Evolutionary conservation across 2,113 vertebrate species (phyloP).

Genomic region (Ancistrus triradiatus): DNA sequence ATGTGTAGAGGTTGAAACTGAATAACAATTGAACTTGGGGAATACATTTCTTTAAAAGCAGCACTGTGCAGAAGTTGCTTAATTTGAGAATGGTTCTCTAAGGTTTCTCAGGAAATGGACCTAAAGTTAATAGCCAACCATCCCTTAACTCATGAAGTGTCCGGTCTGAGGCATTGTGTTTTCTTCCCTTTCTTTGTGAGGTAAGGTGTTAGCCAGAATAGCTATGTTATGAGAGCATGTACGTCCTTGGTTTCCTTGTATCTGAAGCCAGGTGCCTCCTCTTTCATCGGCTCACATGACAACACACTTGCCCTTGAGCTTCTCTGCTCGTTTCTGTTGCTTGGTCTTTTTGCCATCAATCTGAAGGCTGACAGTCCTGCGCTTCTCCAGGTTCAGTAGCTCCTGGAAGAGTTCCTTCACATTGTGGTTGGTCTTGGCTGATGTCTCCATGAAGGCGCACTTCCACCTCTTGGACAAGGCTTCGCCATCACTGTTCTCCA

Average conservation of each 20-base stretch:
- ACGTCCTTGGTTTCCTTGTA: neutral
- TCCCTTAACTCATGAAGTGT: neutral
- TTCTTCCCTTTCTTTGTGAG: neutral
- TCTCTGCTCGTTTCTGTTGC: slow-evolving; percentile 48
- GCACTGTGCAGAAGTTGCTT: neutral
- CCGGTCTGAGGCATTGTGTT: neutral
- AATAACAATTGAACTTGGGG: no score
- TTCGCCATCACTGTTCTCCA: slow-evolving; percentile 39
- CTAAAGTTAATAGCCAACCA: neutral
- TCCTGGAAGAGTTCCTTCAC: slow-evolving; percentile 51
- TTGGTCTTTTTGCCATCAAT: slow-evolving; percentile 47
- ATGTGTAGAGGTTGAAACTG: no score
- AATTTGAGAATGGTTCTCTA: neutral
- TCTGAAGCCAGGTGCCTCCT: neutral
- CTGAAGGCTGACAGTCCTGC: slow-evolving; percentile 46
- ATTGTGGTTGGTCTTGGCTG: slow-evolving; percentile 49
- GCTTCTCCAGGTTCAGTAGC: slow-evolving; percentile 45
- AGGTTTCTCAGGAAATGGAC: neutral
- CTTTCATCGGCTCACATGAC: slow-evolving; percentile 35
- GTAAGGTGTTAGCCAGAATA: slow-evolving; percentile 5
- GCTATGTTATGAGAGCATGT: neutral
- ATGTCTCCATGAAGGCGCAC: slow-evolving; percentile 49
- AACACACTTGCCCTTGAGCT: slow-evolving; percentile 48
- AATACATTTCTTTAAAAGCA: slow-evolving; percentile 12
- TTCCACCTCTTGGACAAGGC: slow-evolving; percentile 47